Conservation (phyloP, 1,140 invertebrate species). For the Copidosoma floridanum region DNA sequence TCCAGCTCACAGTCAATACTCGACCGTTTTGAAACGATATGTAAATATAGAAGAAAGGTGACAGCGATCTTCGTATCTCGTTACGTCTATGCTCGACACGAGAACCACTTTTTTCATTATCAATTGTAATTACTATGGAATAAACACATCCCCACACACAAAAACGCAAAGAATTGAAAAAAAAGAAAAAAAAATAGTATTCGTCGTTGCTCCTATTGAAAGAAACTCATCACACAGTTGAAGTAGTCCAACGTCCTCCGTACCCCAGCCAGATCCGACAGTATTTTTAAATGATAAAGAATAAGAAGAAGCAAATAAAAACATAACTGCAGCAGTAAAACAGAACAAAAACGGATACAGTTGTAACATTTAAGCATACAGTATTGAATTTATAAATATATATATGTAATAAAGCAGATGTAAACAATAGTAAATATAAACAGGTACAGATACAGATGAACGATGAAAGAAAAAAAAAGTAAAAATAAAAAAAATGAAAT, state of each 20-base stretch:
- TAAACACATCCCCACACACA: too few species aligned
- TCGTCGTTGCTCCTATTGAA: constrained; percentile 22
- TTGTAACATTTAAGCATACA: constrained; percentile 26
- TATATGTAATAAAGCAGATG: constrained; percentile 13
- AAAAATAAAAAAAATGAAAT: background rate
- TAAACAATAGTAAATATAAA: constrained; percentile 13
- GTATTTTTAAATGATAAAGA: constrained; percentile 14
- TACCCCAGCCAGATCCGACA: constrained; percentile 33
- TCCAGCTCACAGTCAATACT: constrained; percentile 35
- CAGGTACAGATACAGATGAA: too few species aligned
- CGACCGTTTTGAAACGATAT: constrained; percentile 27
- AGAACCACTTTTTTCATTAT: constrained; percentile 10
- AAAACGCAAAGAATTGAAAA: too few species aligned
- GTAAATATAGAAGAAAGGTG: constrained; percentile 25
- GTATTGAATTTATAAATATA: constrained; percentile 17
- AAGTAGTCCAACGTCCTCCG: constrained; percentile 14
- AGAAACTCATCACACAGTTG: constrained; percentile 16
- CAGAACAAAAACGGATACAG: constrained; percentile 4
- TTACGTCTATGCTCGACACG: constrained; percentile 21
- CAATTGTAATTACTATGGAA: too few species aligned
- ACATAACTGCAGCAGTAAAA: too few species aligned
- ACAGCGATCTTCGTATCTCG: constrained; percentile 28
- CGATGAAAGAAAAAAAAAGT: constrained; percentile 15
- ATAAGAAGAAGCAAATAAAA: too few species aligned
- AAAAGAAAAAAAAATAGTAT: constrained; percentile 5